Percentiles rank a stretch among this genome's conserved stretches.
Evolutionary conservation across 2,888 invertebrate species (phyloP).

Genomic region (Stenoptilia bipunctidactyla): DNA sequence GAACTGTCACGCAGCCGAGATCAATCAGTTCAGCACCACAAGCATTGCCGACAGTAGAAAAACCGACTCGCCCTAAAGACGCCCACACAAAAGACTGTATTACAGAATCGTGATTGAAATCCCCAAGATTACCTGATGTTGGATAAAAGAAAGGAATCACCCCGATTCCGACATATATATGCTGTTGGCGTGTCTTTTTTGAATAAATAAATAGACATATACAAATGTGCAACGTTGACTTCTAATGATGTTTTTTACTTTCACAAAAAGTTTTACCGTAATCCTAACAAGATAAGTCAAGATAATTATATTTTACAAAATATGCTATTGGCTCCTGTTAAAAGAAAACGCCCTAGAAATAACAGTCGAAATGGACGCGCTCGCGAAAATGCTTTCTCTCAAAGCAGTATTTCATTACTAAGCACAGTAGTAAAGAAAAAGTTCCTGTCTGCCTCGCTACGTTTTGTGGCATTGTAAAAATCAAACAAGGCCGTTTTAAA

Average conservation of each 20-base stretch:
- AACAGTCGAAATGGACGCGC: slow-evolving; percentile 9
- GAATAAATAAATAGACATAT: slow-evolving; percentile 3
- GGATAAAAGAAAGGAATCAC: too few relatives aligned
- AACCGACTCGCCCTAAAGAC: too few relatives aligned
- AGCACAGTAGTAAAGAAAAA: slow-evolving; percentile 11
- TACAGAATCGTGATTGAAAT: too few relatives aligned
- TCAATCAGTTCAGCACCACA: too few relatives aligned
- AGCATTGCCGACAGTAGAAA: too few relatives aligned
- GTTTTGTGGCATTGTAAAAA: slow-evolving; percentile 15
- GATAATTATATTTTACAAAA: slow-evolving; percentile 14
- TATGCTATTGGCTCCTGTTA: slow-evolving; percentile 10
- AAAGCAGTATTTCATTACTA: slow-evolving; percentile 13
- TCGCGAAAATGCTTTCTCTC: too few relatives aligned
- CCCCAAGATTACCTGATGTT: too few relatives aligned
- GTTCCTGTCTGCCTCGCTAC: slow-evolving; percentile 13
- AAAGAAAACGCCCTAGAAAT: slow-evolving; percentile 12
- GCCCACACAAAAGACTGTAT: too few relatives aligned
- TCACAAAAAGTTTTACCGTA: slow-evolving; percentile 11
- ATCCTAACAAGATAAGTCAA: slow-evolving; percentile 12
- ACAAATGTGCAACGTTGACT: slow-evolving; percentile 11
- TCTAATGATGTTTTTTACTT: slow-evolving; percentile 12
- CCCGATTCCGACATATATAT: too few relatives aligned
- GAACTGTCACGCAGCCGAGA: too few relatives aligned
- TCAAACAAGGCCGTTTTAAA: slow-evolving; percentile 16
- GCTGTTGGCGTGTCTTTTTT: too few relatives aligned